These are phyloP conservation scores for Hyla sarda DNA, from an alignment of 2,113 vertebrate species.

Conservation along the genomic window DNA sequence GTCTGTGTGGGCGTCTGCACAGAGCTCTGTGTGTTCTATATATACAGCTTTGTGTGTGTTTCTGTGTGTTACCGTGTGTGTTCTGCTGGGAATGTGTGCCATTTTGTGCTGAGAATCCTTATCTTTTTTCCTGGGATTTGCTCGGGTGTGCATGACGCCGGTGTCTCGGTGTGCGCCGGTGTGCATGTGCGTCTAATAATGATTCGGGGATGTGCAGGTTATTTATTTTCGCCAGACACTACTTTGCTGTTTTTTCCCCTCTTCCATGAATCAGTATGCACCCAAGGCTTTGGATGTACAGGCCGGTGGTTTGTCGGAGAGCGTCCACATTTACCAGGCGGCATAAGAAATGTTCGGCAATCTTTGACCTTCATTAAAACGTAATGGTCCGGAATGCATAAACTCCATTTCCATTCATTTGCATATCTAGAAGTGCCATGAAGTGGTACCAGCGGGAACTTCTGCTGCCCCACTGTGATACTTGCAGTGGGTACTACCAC, in stretches of 20 bases:
- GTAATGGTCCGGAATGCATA: not conserved
- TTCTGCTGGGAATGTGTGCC: slow-evolving; percentile 1
- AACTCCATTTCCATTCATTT: not conserved
- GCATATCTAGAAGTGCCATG: not conserved
- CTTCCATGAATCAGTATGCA: slow-evolving; percentile 11
- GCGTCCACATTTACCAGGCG: not conserved
- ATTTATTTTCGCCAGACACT: not conserved
- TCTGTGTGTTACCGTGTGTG: slow-evolving; percentile 29
- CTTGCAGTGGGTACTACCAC: not conserved
- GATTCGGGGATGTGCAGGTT: not conserved
- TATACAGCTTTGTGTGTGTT: slow-evolving; percentile 49
- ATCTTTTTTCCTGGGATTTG: too few species aligned
- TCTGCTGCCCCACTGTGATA: not conserved
- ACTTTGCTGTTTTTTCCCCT: not conserved
- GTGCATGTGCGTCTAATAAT: not conserved
- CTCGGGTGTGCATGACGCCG: not conserved
- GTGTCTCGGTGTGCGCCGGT: not conserved
- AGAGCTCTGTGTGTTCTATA: slow-evolving; percentile 55
- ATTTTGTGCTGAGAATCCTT: not conserved
- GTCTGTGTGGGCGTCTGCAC: slow-evolving; percentile 59
- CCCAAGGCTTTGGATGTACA: not conserved
- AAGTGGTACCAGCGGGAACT: not conserved
- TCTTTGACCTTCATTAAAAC: slow-evolving; percentile 26
- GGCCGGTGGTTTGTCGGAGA: too few species aligned
- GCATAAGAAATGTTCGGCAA: slow-evolving; percentile 9